A percentile compares a stretch with the other conserved stretches of the same genome.
phyloP scores from a whole-genome alignment of 2,113 vertebrate species.

The Gymnorhina tibicen region DNA sequence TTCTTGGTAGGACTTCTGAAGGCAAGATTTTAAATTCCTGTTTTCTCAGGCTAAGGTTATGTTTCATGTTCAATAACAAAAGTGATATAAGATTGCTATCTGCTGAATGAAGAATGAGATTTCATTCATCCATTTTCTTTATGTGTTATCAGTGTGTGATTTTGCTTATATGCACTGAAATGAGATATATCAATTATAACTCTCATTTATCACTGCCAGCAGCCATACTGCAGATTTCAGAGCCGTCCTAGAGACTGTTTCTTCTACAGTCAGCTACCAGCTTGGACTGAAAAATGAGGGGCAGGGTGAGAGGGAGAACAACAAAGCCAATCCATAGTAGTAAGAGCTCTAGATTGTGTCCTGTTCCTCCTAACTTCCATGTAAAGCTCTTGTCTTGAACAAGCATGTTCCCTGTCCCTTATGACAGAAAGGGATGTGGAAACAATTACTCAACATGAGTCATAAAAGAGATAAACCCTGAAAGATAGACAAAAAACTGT shows the following conservation, averaged over 20 bases:
- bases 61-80: conserved; percentile 19
- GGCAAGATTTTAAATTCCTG: not conserved
- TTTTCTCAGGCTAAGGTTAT: conserved; percentile 9
- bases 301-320: not conserved
- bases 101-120: not conserved
- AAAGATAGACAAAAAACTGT: conserved; percentile 66
- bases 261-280: not conserved
- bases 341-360: not conserved
- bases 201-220: conserved; percentile 17
- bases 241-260: not conserved
- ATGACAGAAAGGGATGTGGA: conserved; percentile 59
- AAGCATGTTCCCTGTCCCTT: conserved; percentile 54
- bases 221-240: not conserved
- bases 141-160: conserved; percentile 13
- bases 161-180: conserved; percentile 34
- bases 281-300: not conserved
- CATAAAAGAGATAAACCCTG: conserved; percentile 61
- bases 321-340: not conserved
- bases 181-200: conserved; percentile 2
- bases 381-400: conserved; percentile 49
- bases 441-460: conserved; percentile 63
- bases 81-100: conserved; percentile 46
- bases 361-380: conserved; percentile 35
- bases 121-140: conserved; percentile 24
- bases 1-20: conserved; percentile 40